Base-by-base conservation (phyloP, 2,113 vertebrate genomes). In the Lepisosteus osseus region DNA sequence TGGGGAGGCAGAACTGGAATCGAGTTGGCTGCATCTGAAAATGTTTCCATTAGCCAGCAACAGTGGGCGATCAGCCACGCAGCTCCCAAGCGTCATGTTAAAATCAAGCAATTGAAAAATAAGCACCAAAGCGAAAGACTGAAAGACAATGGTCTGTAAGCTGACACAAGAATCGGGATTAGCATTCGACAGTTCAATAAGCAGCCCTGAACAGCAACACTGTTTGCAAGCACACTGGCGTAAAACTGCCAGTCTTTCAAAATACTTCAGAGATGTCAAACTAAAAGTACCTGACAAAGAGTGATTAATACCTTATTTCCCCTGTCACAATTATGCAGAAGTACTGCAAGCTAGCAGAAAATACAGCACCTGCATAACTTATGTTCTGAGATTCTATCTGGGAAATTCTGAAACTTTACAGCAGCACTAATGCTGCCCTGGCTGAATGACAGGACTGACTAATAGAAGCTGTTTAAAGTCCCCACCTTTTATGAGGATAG, bases 261-360 rank as follows among this genome's bases (percentile, higher is more conserved):
- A 51, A 51, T 51, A 9, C 9, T 13, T 59, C 14, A n/a, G 57
- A 59, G n/a, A n/a, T 59, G 57, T 59, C 12, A n/a, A 15, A 15
- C 9, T 59, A 59, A n/a, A 59, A n/a, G 57, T 59, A 59, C 57
- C n/a, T 59, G 57, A 59, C 57, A 59, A 13, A 59, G 57, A 59
- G 11, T 59, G 57, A 59, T 59, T 59, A 59, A 59, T 59, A 59
- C 57, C 57, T n/a, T n/a, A 13, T 59, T 59, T 59, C n/a, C n/a
- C 57, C 9, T 9, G 47, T 51, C 47, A 51, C 47, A 51, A 51
- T 51, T 51, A 51, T 51, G 47, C 47, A 6, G 47, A 59, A n/a
- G 57, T 15, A 59, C 9, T 59, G 57, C 57, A 59, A 59, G 57
- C 57, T 59, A n/a, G 57, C 57, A 59, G 57, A 14, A 59, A 59